Conservation (phyloP, 1,140 invertebrate genomes). For the Drosophila bocki region DNA sequence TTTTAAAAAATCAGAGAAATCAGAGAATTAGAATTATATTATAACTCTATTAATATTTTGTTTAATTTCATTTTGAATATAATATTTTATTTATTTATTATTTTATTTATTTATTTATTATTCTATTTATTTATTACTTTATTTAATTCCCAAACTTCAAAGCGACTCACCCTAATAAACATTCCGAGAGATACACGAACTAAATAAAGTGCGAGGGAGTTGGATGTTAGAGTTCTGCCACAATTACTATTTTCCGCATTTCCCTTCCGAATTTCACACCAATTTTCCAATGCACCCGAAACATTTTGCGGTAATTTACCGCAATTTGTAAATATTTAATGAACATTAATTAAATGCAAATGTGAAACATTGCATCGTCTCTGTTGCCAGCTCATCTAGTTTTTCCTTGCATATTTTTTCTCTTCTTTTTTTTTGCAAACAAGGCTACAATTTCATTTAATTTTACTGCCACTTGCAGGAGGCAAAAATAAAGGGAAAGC, state of each 20-base stretch:
- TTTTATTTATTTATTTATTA: too few species aligned
- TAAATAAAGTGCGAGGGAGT: neutral
- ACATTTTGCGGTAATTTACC: conserved; percentile 66
- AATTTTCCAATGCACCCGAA: conserved; percentile 25
- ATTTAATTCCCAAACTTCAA: neutral
- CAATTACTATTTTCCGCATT: conserved; percentile 16
- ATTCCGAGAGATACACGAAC: neutral
- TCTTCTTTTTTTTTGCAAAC: conserved; percentile 6
- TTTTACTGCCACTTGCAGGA: conserved; percentile 67
- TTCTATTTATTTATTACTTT: too few species aligned
- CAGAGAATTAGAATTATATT: neutral
- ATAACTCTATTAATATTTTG: too few species aligned
- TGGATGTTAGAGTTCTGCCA: neutral
- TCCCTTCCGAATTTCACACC: conserved; percentile 5
- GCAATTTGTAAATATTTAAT: conserved; percentile 82
- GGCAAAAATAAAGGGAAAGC: neutral
- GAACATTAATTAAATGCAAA: conserved; percentile 82
- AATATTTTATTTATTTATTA: too few species aligned
- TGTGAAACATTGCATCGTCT: conserved; percentile 27
- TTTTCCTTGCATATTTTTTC: conserved; percentile 27
- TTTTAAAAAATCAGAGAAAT: too few species aligned
- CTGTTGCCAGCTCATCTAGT: conserved; percentile 18
- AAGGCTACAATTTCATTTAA: conserved; percentile 66
- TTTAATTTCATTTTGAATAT: too few species aligned
- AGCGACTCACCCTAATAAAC: neutral